Percentiles rank a stretch among this genome's conserved stretches.
Conservation (phyloP, 2,888 invertebrate species). For the Dicranocentrus wangi region DNA sequence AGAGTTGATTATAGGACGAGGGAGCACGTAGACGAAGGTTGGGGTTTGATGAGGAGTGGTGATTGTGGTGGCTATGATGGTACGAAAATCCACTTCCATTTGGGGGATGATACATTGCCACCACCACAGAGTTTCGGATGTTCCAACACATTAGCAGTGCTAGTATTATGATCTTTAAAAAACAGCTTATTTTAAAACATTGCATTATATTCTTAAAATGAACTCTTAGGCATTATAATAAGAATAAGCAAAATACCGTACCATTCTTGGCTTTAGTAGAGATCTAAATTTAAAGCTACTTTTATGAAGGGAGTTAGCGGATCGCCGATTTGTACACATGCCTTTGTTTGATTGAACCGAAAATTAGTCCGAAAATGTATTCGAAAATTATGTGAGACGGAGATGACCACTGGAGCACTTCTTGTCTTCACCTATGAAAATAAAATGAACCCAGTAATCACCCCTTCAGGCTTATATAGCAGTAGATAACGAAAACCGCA, state of each 20-base stretch:
- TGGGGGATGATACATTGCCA: conserved; percentile 6
- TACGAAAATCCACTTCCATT: conserved; percentile 3
- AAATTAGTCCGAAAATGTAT: not conserved
- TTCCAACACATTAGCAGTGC: conserved; percentile 45
- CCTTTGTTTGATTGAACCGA: not conserved
- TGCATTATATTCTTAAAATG: too few relatives aligned
- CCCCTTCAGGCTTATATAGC: too few relatives aligned
- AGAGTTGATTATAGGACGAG: conserved; percentile 19
- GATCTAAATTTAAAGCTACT: conserved; percentile 4
- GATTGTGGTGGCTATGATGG: not conserved
- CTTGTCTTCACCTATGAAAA: not conserved
- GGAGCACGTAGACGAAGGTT: conserved; percentile 28
- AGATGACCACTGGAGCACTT: too few relatives aligned
- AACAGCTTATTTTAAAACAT: too few relatives aligned
- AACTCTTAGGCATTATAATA: too few relatives aligned
- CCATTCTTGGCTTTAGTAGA: conserved; percentile 39
- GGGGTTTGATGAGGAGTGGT: conserved; percentile 21
- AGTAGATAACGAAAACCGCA: too few relatives aligned
- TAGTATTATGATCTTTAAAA: conserved; percentile 29
- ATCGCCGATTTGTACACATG: not conserved
- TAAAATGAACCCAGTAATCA: not conserved
- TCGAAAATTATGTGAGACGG: too few relatives aligned
- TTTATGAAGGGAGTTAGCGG: not conserved
- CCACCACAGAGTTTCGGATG: conserved; percentile 31
- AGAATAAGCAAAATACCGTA: conserved; percentile 3